Percentiles rank a stretch among this genome's conserved stretches.
phyloP scores from a whole-genome alignment of 1,140 invertebrate genomes.

The Stratiolaelaps scimitus region DNA sequence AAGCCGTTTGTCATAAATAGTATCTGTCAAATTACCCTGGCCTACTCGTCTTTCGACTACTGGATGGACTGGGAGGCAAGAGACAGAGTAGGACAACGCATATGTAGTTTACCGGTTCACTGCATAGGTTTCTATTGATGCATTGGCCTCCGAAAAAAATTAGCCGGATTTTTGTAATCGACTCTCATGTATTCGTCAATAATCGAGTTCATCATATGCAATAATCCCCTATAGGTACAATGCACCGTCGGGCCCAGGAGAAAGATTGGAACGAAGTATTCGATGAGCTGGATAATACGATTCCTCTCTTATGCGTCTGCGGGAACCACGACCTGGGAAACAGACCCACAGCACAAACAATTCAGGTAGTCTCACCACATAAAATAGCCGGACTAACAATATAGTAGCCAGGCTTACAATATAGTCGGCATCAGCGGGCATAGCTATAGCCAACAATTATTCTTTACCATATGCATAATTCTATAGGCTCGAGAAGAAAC shows the following conservation, averaged over 20 bases:
- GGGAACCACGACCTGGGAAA: constrained; percentile 51
- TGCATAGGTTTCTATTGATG: background rate
- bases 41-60: no score
- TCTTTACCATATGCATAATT: no score
- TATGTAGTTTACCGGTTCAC: no score
- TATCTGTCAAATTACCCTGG: no score
- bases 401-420: no score
- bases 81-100: no score
- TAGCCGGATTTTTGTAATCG: background rate
- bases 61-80: no score
- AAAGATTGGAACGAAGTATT: constrained; percentile 44
- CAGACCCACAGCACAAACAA: constrained; percentile 41
- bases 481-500: no score
- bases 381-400: background rate
- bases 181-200: background rate
- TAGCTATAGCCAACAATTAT: no score
- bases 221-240: constrained; percentile 30
- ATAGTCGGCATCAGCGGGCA: no score
- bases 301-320: constrained; percentile 48
- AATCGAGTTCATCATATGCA: background rate
- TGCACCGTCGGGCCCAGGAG: constrained; percentile 40
- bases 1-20: no score
- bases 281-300: constrained; percentile 41
- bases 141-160: no score
- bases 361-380: constrained; percentile 34